phyloP scores from a whole-genome alignment of 2,797 vertebrate species.

The Centroberyx gerrardi region DNA sequence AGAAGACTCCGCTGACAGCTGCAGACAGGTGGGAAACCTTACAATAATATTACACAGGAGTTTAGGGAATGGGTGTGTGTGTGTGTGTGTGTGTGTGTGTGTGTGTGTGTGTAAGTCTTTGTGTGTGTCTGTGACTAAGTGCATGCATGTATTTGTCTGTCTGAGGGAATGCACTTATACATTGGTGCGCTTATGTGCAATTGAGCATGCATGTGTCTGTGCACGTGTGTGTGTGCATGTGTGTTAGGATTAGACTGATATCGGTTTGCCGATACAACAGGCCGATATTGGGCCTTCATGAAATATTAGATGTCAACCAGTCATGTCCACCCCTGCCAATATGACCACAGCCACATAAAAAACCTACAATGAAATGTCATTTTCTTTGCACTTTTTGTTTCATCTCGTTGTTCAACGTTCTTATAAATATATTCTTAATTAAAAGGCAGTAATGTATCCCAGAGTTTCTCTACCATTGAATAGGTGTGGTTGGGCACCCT shows the following conservation, averaged over 20 bases:
- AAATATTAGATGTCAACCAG: background rate
- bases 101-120: background rate
- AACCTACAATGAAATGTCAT: background rate
- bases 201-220: background rate
- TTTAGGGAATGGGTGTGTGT: constrained; percentile 21
- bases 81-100: constrained; percentile 1
- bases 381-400: background rate
- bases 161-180: constrained; percentile 13
- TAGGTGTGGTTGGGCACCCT: background rate
- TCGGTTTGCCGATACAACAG: background rate
- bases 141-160: constrained; percentile 1
- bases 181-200: constrained; percentile 11
- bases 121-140: constrained; percentile 23
- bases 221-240: background rate
- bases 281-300: background rate
- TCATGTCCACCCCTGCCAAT: too few relatives aligned
- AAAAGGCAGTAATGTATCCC: background rate
- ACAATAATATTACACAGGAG: constrained; percentile 60
- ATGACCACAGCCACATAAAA: background rate
- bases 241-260: too few relatives aligned
- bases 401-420: background rate
- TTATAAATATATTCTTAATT: background rate
- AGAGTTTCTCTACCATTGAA: too few relatives aligned
- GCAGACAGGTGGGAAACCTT: constrained; percentile 75
- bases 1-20: constrained; percentile 67